Evolutionary conservation across 2,888 invertebrate species (phyloP), one percentile per base, ranked within the genome.

Genomic region (Gandaritis pyraliata): DNA sequence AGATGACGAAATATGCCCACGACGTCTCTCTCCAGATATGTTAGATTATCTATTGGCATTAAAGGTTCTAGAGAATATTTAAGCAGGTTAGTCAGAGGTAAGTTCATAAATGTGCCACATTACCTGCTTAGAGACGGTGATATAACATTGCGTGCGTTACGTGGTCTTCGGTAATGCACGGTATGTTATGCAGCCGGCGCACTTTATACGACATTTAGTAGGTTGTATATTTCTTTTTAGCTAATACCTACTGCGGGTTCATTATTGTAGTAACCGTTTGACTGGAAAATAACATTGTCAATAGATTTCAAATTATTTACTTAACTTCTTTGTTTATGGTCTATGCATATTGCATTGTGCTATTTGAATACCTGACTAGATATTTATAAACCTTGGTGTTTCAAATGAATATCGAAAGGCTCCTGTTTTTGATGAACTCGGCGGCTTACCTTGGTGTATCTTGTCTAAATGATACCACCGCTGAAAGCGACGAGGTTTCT

Each of bases 121-220:
- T 43, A 43, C 7, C 23, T 16, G 30, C 7, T 46, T 39, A 55
- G 47, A 70, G 67, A 68, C 67, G 66, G 53, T 72, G 71, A 71
- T 68, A 70, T 65, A 73, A 74, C 58, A 12, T 61, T 64, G 71
- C 68, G 69, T 72, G 71, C 58, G 63, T 68, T 69, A 71, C 73
- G 69, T 69, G 61, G 16, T 48, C 38, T 60, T 48, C 59, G 68
- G 72, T 73, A 75, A 71, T 67, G 66, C 66, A 72, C 70, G 67
- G 54, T 60, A 63, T 64, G 64, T 68, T 70, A 70, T 65, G 68
- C 66, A 58, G 66, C 38, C 56, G 53, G 56, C 48, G 58, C 41
- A 57, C 49, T 57, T 51, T 45, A 53, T 59, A 63, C 64, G 65
- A 63, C 63, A 59, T 54, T 59, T 57, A 57, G 15, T 60, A 58